A percentile compares a stretch with the other conserved stretches of the same genome.
These are phyloP conservation scores for Muraenolepis orangiensis DNA, from an alignment of 2,797 vertebrate species.

Conservation along the genomic window DNA sequence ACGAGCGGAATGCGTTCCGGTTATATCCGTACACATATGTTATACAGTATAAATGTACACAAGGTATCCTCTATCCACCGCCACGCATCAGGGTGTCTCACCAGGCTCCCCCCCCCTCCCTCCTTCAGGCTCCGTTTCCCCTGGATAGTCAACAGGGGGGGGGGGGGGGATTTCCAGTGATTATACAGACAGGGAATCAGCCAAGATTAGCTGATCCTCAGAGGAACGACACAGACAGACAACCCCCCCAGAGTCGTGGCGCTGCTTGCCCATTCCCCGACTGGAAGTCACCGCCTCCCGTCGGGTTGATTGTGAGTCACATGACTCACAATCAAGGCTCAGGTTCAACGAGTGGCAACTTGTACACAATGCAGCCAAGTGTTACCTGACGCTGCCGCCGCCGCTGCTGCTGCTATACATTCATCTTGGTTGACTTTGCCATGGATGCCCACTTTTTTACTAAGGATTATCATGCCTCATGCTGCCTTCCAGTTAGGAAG, in stretches of 20 bases:
- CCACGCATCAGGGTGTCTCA: neutral
- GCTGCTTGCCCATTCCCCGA: neutral
- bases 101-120: conserved; percentile 35
- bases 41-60: too few species aligned
- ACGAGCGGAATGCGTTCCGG: neutral
- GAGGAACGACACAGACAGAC: conserved; percentile 31
- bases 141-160: conserved; percentile 56
- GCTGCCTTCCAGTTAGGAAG: conserved; percentile 31
- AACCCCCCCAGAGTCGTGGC: too few species aligned
- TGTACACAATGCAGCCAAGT: neutral
- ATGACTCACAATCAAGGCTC: neutral
- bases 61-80: neutral
- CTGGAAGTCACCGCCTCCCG: neutral
- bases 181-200: conserved; percentile 63
- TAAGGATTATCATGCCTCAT: conserved; percentile 29
- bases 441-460: conserved; percentile 37
- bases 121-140: conserved; percentile 47
- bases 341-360: neutral
- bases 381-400: neutral
- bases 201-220: conserved; percentile 62
- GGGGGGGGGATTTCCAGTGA: conserved; percentile 72
- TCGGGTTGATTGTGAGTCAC: neutral
- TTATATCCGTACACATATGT: neutral
- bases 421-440: conserved; percentile 4
- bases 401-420: neutral